These are phyloP conservation scores for Alectoris magna DNA, from an alignment of 2,797 vertebrate species.

Conservation along the genomic window DNA sequence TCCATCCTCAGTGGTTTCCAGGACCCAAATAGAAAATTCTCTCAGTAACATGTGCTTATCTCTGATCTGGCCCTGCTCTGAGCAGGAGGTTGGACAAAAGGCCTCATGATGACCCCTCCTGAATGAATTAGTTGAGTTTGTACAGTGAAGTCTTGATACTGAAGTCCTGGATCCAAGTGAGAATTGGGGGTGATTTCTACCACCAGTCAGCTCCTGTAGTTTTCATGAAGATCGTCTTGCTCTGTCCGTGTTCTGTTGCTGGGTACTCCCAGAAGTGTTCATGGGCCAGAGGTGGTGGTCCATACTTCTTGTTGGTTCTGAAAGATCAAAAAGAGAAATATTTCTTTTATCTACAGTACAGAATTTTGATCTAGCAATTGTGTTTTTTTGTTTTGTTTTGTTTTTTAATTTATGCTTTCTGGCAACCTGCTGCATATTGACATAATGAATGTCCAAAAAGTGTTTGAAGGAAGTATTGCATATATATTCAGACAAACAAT, in stretches of 20 bases:
- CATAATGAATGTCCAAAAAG: not conserved
- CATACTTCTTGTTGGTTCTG: rapidly evolving
- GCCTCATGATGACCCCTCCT: not conserved
- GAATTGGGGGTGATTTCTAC: not conserved
- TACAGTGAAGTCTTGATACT: not conserved
- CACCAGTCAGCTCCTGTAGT: rapidly evolving
- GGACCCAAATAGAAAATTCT: rapidly evolving
- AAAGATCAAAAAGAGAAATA: not conserved
- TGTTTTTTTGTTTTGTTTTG: not conserved
- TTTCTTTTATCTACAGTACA: not conserved
- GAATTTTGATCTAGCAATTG: not conserved
- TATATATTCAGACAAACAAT: not conserved
- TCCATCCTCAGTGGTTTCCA: not conserved
- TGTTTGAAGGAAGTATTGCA: not conserved
- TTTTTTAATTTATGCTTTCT: not conserved
- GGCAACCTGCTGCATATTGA: not conserved
- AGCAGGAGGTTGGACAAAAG: not conserved
- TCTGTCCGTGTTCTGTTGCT: not conserved
- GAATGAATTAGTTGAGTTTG: not conserved
- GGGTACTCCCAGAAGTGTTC: rapidly evolving
- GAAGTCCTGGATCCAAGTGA: not conserved
- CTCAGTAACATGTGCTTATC: not conserved
- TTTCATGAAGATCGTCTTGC: not conserved
- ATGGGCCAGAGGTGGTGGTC: not conserved
- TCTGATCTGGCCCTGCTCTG: not conserved